A percentile compares a stretch with the other conserved stretches of the same genome.
phyloP scores from a whole-genome alignment of 1,140 invertebrate species.

The Drosophila subpulchrella region DNA sequence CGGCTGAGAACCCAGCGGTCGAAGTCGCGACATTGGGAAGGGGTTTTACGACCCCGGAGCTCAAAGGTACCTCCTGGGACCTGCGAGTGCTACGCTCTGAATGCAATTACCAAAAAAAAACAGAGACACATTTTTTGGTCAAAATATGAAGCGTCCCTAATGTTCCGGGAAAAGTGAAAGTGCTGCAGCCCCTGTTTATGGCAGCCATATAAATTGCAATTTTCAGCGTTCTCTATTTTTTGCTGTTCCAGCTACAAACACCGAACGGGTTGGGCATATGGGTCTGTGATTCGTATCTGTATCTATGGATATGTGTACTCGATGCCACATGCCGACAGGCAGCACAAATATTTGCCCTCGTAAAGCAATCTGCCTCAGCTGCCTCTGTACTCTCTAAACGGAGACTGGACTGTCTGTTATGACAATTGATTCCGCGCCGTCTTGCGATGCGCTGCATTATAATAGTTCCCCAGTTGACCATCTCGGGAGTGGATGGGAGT shows the following conservation, averaged over 20 bases:
- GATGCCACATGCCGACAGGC: conserved; percentile 66
- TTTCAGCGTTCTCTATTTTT: conserved; percentile 58
- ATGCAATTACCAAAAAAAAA: conserved; percentile 63
- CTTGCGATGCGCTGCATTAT: conserved; percentile 24
- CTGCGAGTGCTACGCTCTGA: conserved; percentile 64
- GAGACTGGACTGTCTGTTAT: conserved; percentile 37
- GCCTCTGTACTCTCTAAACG: conserved; percentile 10
- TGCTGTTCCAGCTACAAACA: background rate
- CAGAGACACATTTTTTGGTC: conserved; percentile 36
- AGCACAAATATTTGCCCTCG: conserved; percentile 74
- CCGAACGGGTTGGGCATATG: conserved; percentile 57
- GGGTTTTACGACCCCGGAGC: conserved; percentile 27
- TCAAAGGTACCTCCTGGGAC: conserved; percentile 21
- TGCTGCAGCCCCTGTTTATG: conserved; percentile 64
- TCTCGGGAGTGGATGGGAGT: conserved; percentile 29
- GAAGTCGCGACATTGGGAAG: conserved; percentile 27
- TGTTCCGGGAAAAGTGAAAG: conserved; percentile 75
- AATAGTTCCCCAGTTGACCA: conserved; percentile 38
- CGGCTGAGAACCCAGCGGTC: conserved; percentile 44
- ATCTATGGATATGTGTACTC: conserved; percentile 6
- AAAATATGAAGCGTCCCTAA: conserved; percentile 75
- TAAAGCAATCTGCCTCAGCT: conserved; percentile 41
- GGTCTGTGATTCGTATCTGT: conserved; percentile 13
- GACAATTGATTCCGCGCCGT: conserved; percentile 53
- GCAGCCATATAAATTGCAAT: conserved; percentile 78